phyloP scores from a whole-genome alignment of 2,797 vertebrate genomes.

The Staurois parvus region DNA sequence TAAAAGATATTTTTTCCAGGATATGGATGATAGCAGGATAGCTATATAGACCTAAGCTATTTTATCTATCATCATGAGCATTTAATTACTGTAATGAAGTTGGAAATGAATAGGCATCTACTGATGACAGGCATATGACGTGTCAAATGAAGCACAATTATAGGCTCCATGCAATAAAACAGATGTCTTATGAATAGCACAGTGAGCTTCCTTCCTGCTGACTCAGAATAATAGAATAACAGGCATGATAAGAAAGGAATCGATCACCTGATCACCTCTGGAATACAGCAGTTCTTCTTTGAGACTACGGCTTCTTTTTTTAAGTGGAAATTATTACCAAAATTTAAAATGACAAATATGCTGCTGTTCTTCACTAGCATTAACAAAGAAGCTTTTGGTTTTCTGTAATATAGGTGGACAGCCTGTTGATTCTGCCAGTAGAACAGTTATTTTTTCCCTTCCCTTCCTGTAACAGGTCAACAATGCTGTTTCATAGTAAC shows the following conservation, averaged over 20 bases:
- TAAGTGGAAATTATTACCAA: not conserved
- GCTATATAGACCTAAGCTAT: not conserved
- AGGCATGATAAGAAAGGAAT: not conserved
- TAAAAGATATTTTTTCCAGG: not conserved
- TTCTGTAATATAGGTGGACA: no score
- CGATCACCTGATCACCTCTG: slow-evolving; percentile 9
- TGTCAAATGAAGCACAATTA: slow-evolving; percentile 25
- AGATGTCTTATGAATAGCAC: slow-evolving; percentile 42
- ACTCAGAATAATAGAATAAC: slow-evolving; percentile 25
- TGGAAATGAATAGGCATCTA: slow-evolving; percentile 22
- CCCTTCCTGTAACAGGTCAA: no score
- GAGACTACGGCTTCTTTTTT: no score
- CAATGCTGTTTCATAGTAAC: no score
- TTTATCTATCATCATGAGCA: slow-evolving; percentile 33
- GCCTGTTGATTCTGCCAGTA: not conserved
- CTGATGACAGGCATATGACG: slow-evolving; percentile 40
- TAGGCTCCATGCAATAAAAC: slow-evolving; percentile 31
- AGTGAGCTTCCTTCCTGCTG: slow-evolving; percentile 10
- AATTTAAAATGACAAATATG: not conserved
- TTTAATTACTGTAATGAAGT: slow-evolving; percentile 48
- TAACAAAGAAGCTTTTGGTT: no score
- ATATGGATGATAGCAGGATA: not conserved
- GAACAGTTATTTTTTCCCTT: no score
- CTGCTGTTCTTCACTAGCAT: no score
- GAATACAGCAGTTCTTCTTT: not conserved